Conservation (phyloP, 2,888 invertebrate genomes). For the Hirtodrosophila cameraria region DNA sequence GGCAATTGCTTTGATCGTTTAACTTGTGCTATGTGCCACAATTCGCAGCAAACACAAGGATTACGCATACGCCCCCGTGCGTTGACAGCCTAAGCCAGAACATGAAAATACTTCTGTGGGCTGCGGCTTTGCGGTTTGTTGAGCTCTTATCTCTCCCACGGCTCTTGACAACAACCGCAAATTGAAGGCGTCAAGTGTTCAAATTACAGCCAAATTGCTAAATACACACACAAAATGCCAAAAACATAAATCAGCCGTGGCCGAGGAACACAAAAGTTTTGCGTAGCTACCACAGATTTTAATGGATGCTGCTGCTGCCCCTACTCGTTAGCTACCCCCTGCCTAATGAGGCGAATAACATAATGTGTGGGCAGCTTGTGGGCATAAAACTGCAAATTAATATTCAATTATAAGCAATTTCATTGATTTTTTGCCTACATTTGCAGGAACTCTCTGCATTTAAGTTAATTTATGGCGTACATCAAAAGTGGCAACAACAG, state of each 20-base stretch:
- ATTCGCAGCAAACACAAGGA: slow-evolving; percentile 3
- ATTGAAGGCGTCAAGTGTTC: slow-evolving; percentile 39
- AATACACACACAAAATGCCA: slow-evolving; percentile 16
- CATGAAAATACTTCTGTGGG: slow-evolving; percentile 16
- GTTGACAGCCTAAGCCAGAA: slow-evolving; percentile 2
- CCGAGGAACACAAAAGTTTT: slow-evolving; percentile 34
- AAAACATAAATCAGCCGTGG: slow-evolving; percentile 51
- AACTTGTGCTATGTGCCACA: background rate
- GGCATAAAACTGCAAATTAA: slow-evolving; percentile 63
- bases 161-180: slow-evolving; percentile 29
- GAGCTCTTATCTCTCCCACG: slow-evolving; percentile 9
- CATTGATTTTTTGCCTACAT: slow-evolving; percentile 46
- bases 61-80: slow-evolving; percentile 36
- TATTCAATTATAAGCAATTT: slow-evolving; percentile 64
- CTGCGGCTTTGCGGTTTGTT: slow-evolving; percentile 16
- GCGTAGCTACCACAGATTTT: slow-evolving; percentile 27
- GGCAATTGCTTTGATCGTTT: slow-evolving; percentile 40
- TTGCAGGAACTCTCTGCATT: background rate
- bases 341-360: slow-evolving; percentile 52
- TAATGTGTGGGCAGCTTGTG: slow-evolving; percentile 5
- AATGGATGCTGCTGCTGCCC: slow-evolving; percentile 7
- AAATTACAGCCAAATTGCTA: slow-evolving; percentile 23
- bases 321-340: background rate
- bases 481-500: slow-evolving; percentile 21
- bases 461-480: slow-evolving; percentile 13